A percentile compares a stretch with the other conserved stretches of the same genome.
These are phyloP conservation scores for Gallinago stenura DNA, from an alignment of 2,797 vertebrate genomes.

Conservation along the genomic window DNA sequence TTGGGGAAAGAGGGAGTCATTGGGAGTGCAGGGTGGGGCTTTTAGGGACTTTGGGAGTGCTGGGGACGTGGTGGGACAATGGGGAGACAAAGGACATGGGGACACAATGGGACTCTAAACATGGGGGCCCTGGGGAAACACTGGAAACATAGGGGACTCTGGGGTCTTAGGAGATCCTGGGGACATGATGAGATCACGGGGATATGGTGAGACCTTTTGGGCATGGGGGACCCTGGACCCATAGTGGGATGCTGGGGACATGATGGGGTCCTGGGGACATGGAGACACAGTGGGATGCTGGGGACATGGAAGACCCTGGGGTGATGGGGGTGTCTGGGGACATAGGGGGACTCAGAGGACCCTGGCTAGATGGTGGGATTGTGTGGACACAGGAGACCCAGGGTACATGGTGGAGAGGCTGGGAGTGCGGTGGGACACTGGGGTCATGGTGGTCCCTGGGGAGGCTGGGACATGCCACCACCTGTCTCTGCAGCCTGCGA, in stretches of 20 bases:
- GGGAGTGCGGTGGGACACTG: not conserved
- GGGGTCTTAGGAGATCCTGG: not conserved
- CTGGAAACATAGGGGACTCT: not conserved
- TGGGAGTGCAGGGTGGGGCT: not conserved
- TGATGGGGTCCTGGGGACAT: not conserved
- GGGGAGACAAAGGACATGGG: not conserved
- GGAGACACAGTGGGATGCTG: not conserved
- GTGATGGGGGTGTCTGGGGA: not conserved
- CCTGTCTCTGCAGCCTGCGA: slow-evolving; percentile 82
- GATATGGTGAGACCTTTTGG: accelerated
- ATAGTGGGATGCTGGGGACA: not conserved
- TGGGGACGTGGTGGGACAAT: not conserved
- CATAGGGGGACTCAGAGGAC: no score
- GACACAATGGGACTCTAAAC: not conserved
- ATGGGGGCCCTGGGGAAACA: not conserved
- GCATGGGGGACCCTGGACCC: not conserved
- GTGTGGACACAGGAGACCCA: not conserved
- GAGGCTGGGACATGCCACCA: accelerated
- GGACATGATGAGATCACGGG: not conserved
- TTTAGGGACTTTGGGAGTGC: no score
- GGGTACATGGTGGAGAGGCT: not conserved
- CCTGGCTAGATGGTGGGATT: not conserved
- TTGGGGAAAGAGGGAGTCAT: not conserved
- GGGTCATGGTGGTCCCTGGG: not conserved
- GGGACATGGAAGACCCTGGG: not conserved